A percentile compares a stretch with the other conserved stretches of the same genome.
Conservation (phyloP, 2,888 invertebrate genomes). For the Ectemnius cavifrons region DNA sequence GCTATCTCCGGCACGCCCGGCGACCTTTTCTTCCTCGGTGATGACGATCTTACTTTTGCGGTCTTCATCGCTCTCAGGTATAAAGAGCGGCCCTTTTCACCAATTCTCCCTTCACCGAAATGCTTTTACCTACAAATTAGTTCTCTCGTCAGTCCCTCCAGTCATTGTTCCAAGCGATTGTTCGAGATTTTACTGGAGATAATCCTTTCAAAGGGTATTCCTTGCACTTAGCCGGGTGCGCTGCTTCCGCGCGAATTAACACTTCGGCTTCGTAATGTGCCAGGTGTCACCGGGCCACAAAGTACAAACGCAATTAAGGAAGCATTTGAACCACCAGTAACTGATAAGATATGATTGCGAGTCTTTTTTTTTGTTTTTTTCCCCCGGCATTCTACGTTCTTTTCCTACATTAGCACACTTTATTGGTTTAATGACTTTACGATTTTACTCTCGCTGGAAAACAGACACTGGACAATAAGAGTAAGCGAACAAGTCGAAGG, state of each 20-base stretch:
- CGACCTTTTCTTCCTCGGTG: conserved; percentile 8
- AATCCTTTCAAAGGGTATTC: conserved; percentile 31
- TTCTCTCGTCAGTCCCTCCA: conserved; percentile 6
- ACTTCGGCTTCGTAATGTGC: not conserved
- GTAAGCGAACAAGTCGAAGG: no score
- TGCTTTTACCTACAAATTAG: conserved; percentile 39
- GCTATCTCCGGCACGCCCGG: conserved; percentile 9
- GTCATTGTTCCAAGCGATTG: conserved; percentile 7
- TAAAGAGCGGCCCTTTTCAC: conserved; percentile 25
- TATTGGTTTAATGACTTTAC: conserved; percentile 19
- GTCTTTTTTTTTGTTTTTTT: no score
- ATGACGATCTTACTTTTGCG: conserved; percentile 17
- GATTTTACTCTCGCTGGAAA: conserved; percentile 25
- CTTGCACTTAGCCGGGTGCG: not conserved
- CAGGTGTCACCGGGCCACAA: not conserved
- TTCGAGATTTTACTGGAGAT: conserved; percentile 9
- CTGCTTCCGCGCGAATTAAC: not conserved
- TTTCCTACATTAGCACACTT: not conserved
- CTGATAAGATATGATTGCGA: not conserved
- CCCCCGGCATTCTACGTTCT: not conserved
- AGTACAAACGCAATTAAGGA: not conserved
- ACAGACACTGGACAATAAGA: not conserved
- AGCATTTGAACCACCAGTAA: not conserved
- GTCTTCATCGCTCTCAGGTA: conserved; percentile 34
- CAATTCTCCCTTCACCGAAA: not conserved